Percentiles rank a stretch among this genome's conserved stretches.
Conservation (phyloP, 2,888 invertebrate genomes). For the Hirudinaria manillensis region DNA sequence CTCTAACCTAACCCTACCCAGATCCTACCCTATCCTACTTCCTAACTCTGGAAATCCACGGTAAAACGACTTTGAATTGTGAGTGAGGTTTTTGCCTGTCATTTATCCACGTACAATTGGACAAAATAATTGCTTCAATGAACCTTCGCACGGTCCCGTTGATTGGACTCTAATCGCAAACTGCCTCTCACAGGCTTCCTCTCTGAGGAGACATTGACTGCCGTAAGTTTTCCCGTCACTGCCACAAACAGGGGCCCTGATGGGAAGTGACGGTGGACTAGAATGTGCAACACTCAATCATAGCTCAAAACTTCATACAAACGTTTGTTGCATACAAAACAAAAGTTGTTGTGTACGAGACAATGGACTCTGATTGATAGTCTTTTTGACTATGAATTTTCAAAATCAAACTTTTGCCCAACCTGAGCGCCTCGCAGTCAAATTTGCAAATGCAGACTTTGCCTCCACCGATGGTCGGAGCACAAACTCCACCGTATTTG, state of each 20-base stretch:
- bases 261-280: slow-evolving; percentile 5
- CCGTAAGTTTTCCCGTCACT: slow-evolving; percentile 75
- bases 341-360: not conserved
- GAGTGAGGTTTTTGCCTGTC: too few species aligned
- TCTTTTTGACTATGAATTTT: not conserved
- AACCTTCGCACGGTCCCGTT: slow-evolving; percentile 71
- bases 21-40: too few species aligned
- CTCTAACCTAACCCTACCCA: too few species aligned
- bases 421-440: slow-evolving; percentile 63
- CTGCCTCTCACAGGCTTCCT: slow-evolving; percentile 78
- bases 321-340: too few species aligned
- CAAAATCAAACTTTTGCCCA: slow-evolving; percentile 1
- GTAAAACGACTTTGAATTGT: too few species aligned
- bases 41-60: too few species aligned
- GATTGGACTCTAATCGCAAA: slow-evolving; percentile 71
- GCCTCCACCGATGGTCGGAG: slow-evolving; percentile 70
- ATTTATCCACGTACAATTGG: too few species aligned
- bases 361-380: too few species aligned
- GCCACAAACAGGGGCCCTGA: slow-evolving; percentile 67
- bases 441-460: slow-evolving; percentile 74
- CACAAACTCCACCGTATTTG: slow-evolving; percentile 59
- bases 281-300: too few species aligned
- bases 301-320: too few species aligned
- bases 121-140: not conserved
- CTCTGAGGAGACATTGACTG: slow-evolving; percentile 77